These are phyloP conservation scores for Pomacea canaliculata DNA, from an alignment of 2,888 invertebrate species.

Conservation along the genomic window DNA sequence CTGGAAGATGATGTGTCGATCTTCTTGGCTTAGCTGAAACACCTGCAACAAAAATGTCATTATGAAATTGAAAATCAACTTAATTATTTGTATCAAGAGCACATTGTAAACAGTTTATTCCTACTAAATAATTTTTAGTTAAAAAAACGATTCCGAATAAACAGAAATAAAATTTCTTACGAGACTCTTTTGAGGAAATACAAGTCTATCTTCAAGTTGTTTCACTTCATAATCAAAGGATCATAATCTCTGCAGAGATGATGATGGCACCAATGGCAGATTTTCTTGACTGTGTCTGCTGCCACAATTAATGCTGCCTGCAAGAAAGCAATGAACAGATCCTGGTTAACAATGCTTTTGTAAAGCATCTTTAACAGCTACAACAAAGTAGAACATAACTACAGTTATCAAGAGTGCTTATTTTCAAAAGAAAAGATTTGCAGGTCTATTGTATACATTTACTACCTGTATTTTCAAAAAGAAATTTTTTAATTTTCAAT, in stretches of 20 bases:
- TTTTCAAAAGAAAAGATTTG: too few species aligned
- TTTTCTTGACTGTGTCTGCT: neutral
- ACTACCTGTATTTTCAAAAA: too few species aligned
- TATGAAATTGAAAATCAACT: neutral
- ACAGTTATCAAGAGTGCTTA: too few species aligned
- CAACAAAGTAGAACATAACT: too few species aligned
- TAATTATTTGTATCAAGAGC: too few species aligned
- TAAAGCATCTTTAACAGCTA: too few species aligned
- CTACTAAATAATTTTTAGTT: too few species aligned
- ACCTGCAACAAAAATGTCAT: constrained; percentile 39
- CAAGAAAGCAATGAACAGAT: neutral
- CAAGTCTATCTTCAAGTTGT: constrained; percentile 60
- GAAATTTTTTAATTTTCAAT: too few species aligned
- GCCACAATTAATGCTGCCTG: neutral
- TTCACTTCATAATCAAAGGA: constrained; percentile 60
- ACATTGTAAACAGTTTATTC: neutral
- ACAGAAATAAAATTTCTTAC: constrained; percentile 41
- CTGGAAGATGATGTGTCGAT: constrained; percentile 63
- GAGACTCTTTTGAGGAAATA: constrained; percentile 58
- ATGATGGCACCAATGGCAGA: neutral
- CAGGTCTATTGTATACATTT: too few species aligned
- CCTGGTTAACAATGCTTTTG: too few species aligned
- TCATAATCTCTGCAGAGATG: constrained; percentile 15
- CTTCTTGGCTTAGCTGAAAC: constrained; percentile 61
- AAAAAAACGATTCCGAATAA: too few species aligned